Evolutionary conservation across 2,888 invertebrate species (phyloP), one percentile per base, ranked within the genome.

Genomic region (Cosmia pyralina): DNA sequence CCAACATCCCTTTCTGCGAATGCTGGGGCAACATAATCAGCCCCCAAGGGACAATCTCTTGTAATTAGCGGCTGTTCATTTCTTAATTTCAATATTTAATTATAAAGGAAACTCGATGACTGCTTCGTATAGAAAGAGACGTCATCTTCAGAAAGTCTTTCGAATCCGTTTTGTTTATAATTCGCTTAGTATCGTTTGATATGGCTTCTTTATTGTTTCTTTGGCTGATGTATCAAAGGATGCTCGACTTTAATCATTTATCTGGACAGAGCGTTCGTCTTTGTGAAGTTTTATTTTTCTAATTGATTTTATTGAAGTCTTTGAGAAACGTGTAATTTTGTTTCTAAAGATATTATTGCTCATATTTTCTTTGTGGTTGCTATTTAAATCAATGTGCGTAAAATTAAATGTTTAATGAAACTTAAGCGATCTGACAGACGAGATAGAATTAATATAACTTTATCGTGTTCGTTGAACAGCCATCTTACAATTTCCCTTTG

Each of bases 1-100:
- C 92, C 91, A 86, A 86, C 92, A 93, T 92, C 96, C 95, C 95
- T 94, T 94, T 93, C 93, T 92, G 91, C 89, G 89, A 93, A 92
- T 94, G 94, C 90, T 92, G 91, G 94, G 94, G 93, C 92, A 92
- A 93, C 92, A 91, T 93, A 95, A 95, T 94, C 94, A 95, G 94
- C 94, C 96, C 96, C 88, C 95, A 85, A 95, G 96, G 96, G 96
- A 96, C 96, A 95, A 94, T 93, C 96, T 94, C 95, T 92, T 93
- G 94, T 96, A 96, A 96, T 96, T 96, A 96, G 96, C 95, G 96
- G 95, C 96, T 96, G 96, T 96, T 96, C 96, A 96, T 96, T 96
- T 96, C 96, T 96, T 96, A 96, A 96, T 96, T 96, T 96, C 96
- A 96, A 96, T 96, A 96, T 96, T 96, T 96, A 96, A 96, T 96